Evolutionary conservation across 2,797 vertebrate species (phyloP), one percentile per base, ranked within the genome.

Genomic region (Glyptemys insculpta): DNA sequence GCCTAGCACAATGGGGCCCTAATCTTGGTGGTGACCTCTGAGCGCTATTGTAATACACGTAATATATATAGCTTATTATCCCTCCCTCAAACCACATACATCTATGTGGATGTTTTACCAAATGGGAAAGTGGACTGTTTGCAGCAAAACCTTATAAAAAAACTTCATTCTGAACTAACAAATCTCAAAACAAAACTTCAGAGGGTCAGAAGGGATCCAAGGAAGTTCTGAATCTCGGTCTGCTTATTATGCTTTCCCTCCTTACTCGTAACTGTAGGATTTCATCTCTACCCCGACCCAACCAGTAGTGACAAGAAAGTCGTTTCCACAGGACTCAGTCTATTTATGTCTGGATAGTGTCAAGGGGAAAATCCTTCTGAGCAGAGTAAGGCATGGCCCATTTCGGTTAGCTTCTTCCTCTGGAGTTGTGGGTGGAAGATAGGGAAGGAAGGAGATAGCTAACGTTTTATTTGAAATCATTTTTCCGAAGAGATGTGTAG

Each of bases 251-350:
- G 85, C 95, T 96, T 97, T 97, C 96, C 93, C 87, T 85, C 94
- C 93, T 98, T 94, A 94, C 95, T 97, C 95, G 95, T 93, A 97
- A 92, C 65, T 95, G 65, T 86, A 98, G 95, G 93, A 95, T 93
- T 95, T 90, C 87, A 83, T 96, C 94, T 92, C 82, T 92, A 57
- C 78, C 57, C 86, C 80, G 93, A 1, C 65, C 86, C 96, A 96
- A 96, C 92, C 85, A 86, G 47, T 85, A 93, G 80, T 92, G 96
- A 94, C 93, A 92, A 93, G 94, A 97, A 94, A 72, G 89, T 83
- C 87, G 93, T 94, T 74, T 93, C 96, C 47, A 0, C 92, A 97
- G 95, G 97, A 98, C 97, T 25, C 79, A 87, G 94, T 94, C 93
- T 85, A 94, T 90, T 94, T 68, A 37, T 85, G 91, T 94, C 83